A percentile compares a stretch with the other conserved stretches of the same genome.
Conservation (phyloP, 2,113 vertebrate species). For the Procavia capensis region DNA sequence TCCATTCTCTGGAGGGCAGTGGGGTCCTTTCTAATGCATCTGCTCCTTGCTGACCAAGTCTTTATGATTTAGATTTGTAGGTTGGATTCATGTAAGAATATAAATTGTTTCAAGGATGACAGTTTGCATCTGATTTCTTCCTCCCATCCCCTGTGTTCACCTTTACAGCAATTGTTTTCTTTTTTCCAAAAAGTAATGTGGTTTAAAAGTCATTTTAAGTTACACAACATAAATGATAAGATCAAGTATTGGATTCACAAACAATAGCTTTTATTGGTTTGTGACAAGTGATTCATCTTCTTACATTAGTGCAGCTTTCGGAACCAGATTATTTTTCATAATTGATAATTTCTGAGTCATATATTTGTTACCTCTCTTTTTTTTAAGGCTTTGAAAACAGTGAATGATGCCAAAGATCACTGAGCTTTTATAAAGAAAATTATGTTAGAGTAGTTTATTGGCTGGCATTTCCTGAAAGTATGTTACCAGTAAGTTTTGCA, state of each 20-base stretch:
- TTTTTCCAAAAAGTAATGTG: slow-evolving; percentile 83
- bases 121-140: slow-evolving; percentile 76
- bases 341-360: slow-evolving; percentile 88
- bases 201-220: slow-evolving; percentile 87
- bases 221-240: slow-evolving; percentile 79
- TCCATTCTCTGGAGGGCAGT: background rate
- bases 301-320: slow-evolving; percentile 84
- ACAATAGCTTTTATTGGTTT: slow-evolving; percentile 87
- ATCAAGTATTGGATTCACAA: slow-evolving; percentile 86
- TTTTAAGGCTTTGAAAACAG: slow-evolving; percentile 86
- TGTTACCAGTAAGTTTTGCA: slow-evolving; percentile 63
- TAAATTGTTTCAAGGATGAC: slow-evolving; percentile 75
- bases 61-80: slow-evolving; percentile 63
- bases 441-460: slow-evolving; percentile 78
- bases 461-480: slow-evolving; percentile 79
- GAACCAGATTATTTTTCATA: slow-evolving; percentile 87
- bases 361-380: slow-evolving; percentile 87
- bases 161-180: slow-evolving; percentile 72
- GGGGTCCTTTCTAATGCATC: background rate
- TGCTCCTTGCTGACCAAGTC: slow-evolving; percentile 44
- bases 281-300: slow-evolving; percentile 89
- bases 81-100: slow-evolving; percentile 61
- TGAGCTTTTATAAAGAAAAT: slow-evolving; percentile 78
- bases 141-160: slow-evolving; percentile 64
- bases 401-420: slow-evolving; percentile 81